phyloP scores from a whole-genome alignment of 2,797 vertebrate genomes.

The Thaleichthys pacificus region DNA sequence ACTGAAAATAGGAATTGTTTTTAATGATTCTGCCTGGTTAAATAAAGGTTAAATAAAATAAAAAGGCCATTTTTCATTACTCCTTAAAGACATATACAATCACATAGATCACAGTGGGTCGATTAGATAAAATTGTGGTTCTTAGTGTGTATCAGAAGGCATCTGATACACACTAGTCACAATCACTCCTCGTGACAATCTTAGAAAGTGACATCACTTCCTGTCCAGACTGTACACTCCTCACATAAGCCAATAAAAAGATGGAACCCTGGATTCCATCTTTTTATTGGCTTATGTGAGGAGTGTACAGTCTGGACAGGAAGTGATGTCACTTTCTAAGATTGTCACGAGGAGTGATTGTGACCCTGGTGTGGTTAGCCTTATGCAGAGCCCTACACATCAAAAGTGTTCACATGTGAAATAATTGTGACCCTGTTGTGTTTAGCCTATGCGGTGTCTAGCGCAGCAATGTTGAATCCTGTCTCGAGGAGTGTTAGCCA shows the following conservation, averaged over 20 bases:
- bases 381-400: background rate
- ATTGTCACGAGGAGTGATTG: background rate
- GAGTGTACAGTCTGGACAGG: background rate
- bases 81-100: no score
- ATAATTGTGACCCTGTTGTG: no score
- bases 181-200: background rate
- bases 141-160: background rate
- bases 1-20: no score
- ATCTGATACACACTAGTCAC: background rate
- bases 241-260: background rate
- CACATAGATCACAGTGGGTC: no score
- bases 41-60: no score
- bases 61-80: no score
- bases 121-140: background rate
- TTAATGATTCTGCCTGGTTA: no score
- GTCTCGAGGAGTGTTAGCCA: no score
- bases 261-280: conserved; percentile 10
- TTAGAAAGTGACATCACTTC: background rate
- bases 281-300: background rate
- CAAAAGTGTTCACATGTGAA: no score
- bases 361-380: background rate
- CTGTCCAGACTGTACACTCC: background rate
- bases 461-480: no score
- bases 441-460: no score
- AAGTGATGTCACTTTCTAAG: background rate